Evolutionary conservation across 2,888 invertebrate genomes (phyloP).

Genomic region (Fragum sueziense): DNA sequence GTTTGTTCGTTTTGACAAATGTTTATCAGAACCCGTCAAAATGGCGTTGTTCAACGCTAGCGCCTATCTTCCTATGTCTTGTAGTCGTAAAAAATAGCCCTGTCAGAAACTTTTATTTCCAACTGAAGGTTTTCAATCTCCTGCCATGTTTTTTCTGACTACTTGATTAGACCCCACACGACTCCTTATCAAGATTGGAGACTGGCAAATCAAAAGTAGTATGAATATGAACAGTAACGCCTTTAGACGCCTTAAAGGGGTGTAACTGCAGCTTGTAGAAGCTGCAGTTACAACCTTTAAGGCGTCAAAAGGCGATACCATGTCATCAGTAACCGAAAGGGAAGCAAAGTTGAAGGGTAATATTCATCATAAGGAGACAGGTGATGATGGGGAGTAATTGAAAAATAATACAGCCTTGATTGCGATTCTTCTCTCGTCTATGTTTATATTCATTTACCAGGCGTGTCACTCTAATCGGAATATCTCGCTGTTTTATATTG

Average conservation of each 20-base stretch:
- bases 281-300: too few species aligned
- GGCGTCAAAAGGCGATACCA: too few species aligned
- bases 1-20: constrained; percentile 56
- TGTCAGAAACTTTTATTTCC: constrained; percentile 38
- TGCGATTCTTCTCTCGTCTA: neutral
- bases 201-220: neutral
- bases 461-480: neutral
- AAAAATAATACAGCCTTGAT: constrained; percentile 10
- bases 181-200: constrained; percentile 12
- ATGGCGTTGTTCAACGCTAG: constrained; percentile 36
- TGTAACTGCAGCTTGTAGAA: too few species aligned
- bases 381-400: constrained; percentile 9
- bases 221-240: too few species aligned
- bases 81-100: constrained; percentile 10
- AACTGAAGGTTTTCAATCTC: neutral
- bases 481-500: too few species aligned
- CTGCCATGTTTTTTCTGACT: neutral
- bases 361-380: constrained; percentile 5
- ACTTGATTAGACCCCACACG: constrained; percentile 43
- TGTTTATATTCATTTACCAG: constrained; percentile 1
- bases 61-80: constrained; percentile 30
- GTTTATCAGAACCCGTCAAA: constrained; percentile 45
- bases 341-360: neutral
- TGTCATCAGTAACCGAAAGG: too few species aligned
- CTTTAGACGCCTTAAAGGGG: too few species aligned